Evolutionary conservation across 2,113 vertebrate species (phyloP).

Genomic region (Hippocampus barbouri): DNA sequence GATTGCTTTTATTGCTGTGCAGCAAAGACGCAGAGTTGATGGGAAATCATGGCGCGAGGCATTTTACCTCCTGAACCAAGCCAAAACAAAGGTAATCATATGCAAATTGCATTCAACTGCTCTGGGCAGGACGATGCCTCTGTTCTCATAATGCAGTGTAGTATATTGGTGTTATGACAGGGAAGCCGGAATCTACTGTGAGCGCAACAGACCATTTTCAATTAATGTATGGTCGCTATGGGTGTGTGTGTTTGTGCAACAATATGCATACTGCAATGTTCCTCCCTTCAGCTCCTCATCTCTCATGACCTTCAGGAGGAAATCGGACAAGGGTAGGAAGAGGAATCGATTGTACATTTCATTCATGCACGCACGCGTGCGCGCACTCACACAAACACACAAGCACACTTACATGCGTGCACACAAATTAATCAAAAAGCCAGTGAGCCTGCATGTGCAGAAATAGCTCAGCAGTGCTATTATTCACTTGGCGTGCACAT

Average conservation of each 20-base stretch:
- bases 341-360: conserved; percentile 62
- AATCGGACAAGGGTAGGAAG: conserved; percentile 47
- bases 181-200: conserved; percentile 13
- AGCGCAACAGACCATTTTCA: conserved; percentile 27
- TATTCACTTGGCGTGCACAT: conserved; percentile 43
- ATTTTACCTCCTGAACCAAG: conserved; percentile 21
- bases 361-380: conserved; percentile 46
- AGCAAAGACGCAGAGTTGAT: not conserved
- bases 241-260: conserved; percentile 18
- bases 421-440: conserved; percentile 63
- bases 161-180: not conserved
- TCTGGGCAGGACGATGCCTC: conserved; percentile 23
- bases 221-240: conserved; percentile 28
- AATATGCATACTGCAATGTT: conserved; percentile 12
- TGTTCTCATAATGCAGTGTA: conserved; percentile 10
- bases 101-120: conserved; percentile 55
- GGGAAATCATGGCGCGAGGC: conserved; percentile 4
- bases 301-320: conserved; percentile 63
- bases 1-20: not conserved
- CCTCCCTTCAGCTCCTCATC: conserved; percentile 28
- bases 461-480: conserved; percentile 38
- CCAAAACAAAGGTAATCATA: conserved; percentile 45
- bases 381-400: not conserved
- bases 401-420: conserved; percentile 40
- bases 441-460: conserved; percentile 35